Evolutionary conservation across 2,888 invertebrate species (phyloP).

Genomic region (Cerceris ruficornis): DNA sequence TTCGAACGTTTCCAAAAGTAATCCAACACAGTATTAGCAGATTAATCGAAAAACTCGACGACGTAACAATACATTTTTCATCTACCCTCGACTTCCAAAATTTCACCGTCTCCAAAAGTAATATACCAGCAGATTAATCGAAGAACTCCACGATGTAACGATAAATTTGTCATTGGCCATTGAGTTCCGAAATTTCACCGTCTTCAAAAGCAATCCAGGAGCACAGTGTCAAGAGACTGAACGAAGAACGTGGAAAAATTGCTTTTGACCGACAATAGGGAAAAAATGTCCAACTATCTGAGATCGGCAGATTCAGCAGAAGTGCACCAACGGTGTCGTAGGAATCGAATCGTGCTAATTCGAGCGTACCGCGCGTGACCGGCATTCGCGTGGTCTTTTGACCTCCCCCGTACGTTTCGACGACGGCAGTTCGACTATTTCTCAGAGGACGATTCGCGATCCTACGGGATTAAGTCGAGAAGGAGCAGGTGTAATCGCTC

Average conservation of each 20-base stretch:
- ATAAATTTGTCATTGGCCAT: not conserved
- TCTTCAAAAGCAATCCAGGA: not conserved
- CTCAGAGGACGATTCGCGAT: slow-evolving; percentile 51
- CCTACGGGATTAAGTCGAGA: slow-evolving; percentile 57
- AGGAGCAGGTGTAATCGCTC: slow-evolving; percentile 56
- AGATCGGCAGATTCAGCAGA: slow-evolving; percentile 46
- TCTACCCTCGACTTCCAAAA: not conserved
- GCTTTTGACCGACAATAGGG: not conserved
- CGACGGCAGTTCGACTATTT: slow-evolving; percentile 39
- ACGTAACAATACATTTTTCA: not conserved
- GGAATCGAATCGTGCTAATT: slow-evolving; percentile 59
- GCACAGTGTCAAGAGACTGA: not conserved
- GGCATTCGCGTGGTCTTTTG: slow-evolving; percentile 42
- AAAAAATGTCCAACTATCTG: slow-evolving; percentile 5
- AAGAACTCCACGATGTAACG: not conserved
- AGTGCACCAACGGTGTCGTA: slow-evolving; percentile 17
- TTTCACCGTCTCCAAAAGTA: not conserved
- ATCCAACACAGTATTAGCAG: not conserved
- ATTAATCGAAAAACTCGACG: not conserved
- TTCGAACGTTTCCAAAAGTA: too few species aligned
- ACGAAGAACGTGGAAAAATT: not conserved
- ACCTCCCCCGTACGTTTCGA: slow-evolving; percentile 35
- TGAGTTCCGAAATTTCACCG: not conserved
- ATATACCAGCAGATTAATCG: not conserved
- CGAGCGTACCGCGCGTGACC: slow-evolving; percentile 59